Base-by-base conservation (phyloP, 2,797 vertebrate genomes). In the Myotis daubentonii region DNA sequence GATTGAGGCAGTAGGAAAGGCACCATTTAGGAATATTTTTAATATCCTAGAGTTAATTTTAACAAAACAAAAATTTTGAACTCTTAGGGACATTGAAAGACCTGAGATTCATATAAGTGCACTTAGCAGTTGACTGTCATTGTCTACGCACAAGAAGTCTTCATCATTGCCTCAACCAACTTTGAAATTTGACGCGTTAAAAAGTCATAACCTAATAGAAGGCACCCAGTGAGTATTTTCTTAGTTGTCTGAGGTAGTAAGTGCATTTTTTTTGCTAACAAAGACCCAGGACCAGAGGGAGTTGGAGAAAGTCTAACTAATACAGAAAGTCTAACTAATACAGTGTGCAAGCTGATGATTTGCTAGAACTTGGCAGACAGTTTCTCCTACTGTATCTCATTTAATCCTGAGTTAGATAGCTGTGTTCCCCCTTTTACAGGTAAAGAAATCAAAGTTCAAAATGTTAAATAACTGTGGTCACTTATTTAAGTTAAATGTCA, bases 381-480 rank as follows among this genome's bases (percentile, higher is more conserved):
- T 72, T 82, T 76, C n/a, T 30, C 68, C 19, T 3, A 6, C 33
- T 44, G 6, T 55, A 60, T 55, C 57, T 86, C 62, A 36, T 60
- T 81, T 74, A 91, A 78, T 87, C 28, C 53, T 28, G 12, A 76
- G 49, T 30, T 41, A 62, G 53, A 49, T n/a, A 36, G 19, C 71
- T 71, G 38, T n/a, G 60, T 22, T 38, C 41, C 16, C 17, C 5
- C 68, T 74, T 91, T 81, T 66, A 87, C 36, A 87, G 60, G 89
- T 51, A 75, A 62, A 87, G 51, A 83, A 91, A 74, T 80, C 47
- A 81, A 81, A 96, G 62, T 66, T 93, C 17, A 78, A 81, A 87
- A 79, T 84, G 47, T 55, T 94, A 81, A 91, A 66, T 71, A 86
- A 53, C 10, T 30, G 19, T 2, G 30, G 22, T 25, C 66, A 41